Evolutionary conservation across 1,140 invertebrate genomes (phyloP), one percentile per base, ranked within the genome.

Genomic region (Cyphomyrmex costatus): DNA sequence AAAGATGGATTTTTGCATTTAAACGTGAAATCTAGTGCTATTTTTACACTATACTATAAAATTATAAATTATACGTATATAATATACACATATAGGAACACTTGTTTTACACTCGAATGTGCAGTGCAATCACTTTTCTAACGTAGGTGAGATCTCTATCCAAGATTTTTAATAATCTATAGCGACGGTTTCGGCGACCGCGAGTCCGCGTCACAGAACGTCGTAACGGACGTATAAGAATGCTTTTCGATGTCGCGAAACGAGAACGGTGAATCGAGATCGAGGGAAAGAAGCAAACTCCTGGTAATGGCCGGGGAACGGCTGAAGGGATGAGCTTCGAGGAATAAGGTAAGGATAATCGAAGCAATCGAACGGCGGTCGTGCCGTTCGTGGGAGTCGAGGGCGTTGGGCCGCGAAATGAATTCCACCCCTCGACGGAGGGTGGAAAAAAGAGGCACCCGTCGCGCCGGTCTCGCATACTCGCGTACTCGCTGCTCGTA

Each of bases 341-440:
- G 84, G 86, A 93, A 91, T 93, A 92, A 93, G 91, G 92, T 87
- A 91, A 92, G 92, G 93, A 93, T 94, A 94, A 94, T 94, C 93
- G 93, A 94, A 93, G 90, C 93, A 90, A 94, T 94, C 93, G 92
- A 93, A 94, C 90, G 92, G 85, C 90, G 91, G 85, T 89, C 90
- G 82, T 89, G 92, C 90, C 90, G 86, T 89, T 91, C 87, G 90
- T 88, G 85, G 89, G 87, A 93, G 93, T 91, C 92, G 92, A 91
- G 92, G 92, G 93, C 92, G 93, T 93, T 93, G 92, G 93, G 91
- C 92, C 92, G 93, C 92, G 93, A 94, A 94, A 94, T 94, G 93
- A 94, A 94, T 94, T 94, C 92, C 91, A 92, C 92, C 91, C 90
- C 58, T 49, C 49, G 51, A 24, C 88, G 90, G 66, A 73, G 82